Percentiles rank a stretch among this genome's conserved stretches.
phyloP scores from a whole-genome alignment of 92 coral and sea anemone species.

The Zoanthus gigantus region DNA sequence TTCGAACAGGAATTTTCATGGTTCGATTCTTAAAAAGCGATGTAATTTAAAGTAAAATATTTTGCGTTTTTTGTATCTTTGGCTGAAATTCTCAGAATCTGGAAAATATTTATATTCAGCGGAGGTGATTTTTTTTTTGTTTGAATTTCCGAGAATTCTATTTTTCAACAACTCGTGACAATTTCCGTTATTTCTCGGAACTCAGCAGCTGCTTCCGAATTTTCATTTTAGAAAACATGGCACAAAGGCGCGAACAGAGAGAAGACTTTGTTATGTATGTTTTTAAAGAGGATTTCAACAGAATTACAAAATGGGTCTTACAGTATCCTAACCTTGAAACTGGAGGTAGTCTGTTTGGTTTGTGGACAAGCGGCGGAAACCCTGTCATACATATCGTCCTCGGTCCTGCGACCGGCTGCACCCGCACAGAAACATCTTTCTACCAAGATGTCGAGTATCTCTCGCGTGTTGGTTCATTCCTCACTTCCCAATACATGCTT shows the following conservation, averaged over 20 bases:
- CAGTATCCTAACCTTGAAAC: conserved; percentile 54
- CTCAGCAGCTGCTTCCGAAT: neutral
- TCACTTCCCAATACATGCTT: conserved; percentile 73
- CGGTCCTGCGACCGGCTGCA: conserved; percentile 87
- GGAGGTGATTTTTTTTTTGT: neutral
- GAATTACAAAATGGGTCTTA: conserved; percentile 53
- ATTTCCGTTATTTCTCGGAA: neutral
- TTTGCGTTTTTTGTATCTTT: neutral
- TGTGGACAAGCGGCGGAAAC: conserved; percentile 73
- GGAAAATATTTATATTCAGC: neutral
- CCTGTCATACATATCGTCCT: conserved; percentile 80
- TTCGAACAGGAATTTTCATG: neutral
- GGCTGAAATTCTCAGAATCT: neutral
- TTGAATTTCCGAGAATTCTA: conserved; percentile 2
- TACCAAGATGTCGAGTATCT: conserved; percentile 83
- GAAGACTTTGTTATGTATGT: conserved; percentile 49
- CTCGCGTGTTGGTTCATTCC: conserved; percentile 70
- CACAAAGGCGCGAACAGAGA: neutral
- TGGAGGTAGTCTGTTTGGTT: conserved; percentile 81
- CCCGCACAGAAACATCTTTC: conserved; percentile 70
- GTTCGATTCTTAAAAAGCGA: no score
- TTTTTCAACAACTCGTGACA: neutral
- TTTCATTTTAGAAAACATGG: conserved; percentile 38
- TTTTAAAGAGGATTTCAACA: conserved; percentile 67
- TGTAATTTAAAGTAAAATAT: neutral